Evolutionary conservation across 2,797 vertebrate genomes (phyloP), one percentile per base, ranked within the genome.

Genomic region (Geotrypetes seraphini): DNA sequence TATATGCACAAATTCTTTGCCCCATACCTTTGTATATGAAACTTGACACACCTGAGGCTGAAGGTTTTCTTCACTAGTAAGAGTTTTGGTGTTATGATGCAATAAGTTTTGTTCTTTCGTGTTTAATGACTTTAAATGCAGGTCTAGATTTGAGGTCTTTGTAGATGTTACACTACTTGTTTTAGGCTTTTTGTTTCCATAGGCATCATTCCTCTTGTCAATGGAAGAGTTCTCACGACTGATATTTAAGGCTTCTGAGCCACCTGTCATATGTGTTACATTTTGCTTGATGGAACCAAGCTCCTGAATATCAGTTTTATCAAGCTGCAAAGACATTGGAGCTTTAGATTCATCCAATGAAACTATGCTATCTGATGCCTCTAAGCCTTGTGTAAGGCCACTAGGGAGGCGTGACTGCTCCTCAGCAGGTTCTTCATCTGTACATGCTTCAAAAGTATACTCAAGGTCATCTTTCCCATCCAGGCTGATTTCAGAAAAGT

Each of bases 401-500:
- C 73, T 60, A 62, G 81, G 78, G 73, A 81, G 71, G 55, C 67
- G 71, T 16, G 79, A 70, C 1, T 84, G 78, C 3, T 86, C 83
- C 9, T 83, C 85, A 36, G 79, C 70, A 28, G 73, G 60, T 6
- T 88, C 85, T 43, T 91, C 90, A 52, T 95, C 90, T 2, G 84
- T 84, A 53, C 89, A 96, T 25, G 86, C 83, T 38, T 90, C 68
- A 47, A 91, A 92, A 63, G 97, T 89, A 6, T 71, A 83, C 63
- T 91, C 92, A 35, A 89, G 84, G 6, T 92, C 90, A 53, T 92
- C 87, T 3, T 74, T 85, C 34, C 84, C 88, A 19, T 59, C 61
- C 2, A 63, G 53, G 34, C 75, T 28, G 1, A 48, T 32, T 25
- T 58, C 51, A 4, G 57, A 25, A 19, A 63, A 46, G 52, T 65